These are phyloP conservation scores for Parasteatoda lunata DNA, from an alignment of 2,888 invertebrate genomes.

Conservation along the genomic window DNA sequence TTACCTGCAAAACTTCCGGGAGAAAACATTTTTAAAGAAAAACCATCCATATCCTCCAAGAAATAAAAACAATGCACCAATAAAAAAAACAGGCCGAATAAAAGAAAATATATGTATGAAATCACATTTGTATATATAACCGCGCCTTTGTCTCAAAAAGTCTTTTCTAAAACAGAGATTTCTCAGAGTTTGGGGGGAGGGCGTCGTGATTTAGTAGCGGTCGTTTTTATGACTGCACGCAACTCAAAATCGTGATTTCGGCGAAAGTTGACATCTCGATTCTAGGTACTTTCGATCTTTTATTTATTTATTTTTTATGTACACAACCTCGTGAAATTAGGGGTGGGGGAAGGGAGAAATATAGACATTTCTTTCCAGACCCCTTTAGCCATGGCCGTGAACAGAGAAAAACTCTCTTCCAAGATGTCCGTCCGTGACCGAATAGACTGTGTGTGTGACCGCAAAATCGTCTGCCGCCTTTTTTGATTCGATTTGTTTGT, in stretches of 20 bases:
- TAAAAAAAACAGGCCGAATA: constrained; percentile 2
- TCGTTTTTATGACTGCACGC: constrained; percentile 51
- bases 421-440: constrained; percentile 60
- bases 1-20: constrained; percentile 12
- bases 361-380: constrained; percentile 4
- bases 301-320: constrained; percentile 17
- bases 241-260: constrained; percentile 44
- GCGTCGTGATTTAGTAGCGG: constrained; percentile 43
- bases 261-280: constrained; percentile 56
- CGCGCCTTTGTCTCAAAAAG: constrained; percentile 41
- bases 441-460: background rate
- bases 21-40: background rate
- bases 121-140: constrained; percentile 43
- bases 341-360: background rate
- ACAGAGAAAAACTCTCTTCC: constrained; percentile 17
- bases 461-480: background rate
- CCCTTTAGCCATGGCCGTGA: background rate
- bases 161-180: constrained; percentile 2
- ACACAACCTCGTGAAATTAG: constrained; percentile 14
- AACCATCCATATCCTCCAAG: too few species aligned
- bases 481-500: background rate
- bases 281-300: background rate
- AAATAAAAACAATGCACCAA: background rate
- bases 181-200: constrained; percentile 19
- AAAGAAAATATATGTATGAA: constrained; percentile 13